Percentiles rank a stretch among this genome's conserved stretches.
These are phyloP conservation scores for Dolichopus griseipennis DNA, from an alignment of 2,888 invertebrate genomes.

Conservation along the genomic window DNA sequence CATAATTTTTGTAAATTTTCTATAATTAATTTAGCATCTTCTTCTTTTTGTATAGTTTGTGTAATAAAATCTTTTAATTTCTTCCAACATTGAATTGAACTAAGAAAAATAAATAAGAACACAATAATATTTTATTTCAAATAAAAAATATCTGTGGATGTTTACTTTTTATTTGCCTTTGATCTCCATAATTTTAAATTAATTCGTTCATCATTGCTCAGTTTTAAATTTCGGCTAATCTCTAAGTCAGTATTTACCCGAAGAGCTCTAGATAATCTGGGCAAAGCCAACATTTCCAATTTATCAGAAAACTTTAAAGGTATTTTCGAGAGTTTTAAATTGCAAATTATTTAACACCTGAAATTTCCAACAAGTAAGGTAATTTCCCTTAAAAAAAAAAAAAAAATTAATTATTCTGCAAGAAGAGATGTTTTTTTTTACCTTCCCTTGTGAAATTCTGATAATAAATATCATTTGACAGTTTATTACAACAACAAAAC, in stretches of 20 bases:
- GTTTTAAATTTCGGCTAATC: slow-evolving; percentile 32
- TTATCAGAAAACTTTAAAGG: too few relatives aligned
- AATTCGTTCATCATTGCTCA: slow-evolving; percentile 19
- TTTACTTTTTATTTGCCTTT: slow-evolving; percentile 21
- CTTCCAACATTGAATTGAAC: slow-evolving; percentile 46
- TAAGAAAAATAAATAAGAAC: slow-evolving; percentile 27
- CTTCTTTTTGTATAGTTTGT: slow-evolving; percentile 32
- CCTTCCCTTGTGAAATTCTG: too few relatives aligned
- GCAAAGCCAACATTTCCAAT: slow-evolving; percentile 36
- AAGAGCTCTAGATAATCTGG: slow-evolving; percentile 57
- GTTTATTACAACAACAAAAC: too few relatives aligned
- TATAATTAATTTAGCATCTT: slow-evolving; percentile 33
- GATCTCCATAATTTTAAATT: slow-evolving; percentile 21
- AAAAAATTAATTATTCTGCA: too few relatives aligned
- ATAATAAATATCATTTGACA: too few relatives aligned
- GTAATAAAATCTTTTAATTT: slow-evolving; percentile 45
- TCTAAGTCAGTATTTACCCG: slow-evolving; percentile 53
- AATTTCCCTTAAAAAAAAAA: too few relatives aligned
- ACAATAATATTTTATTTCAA: slow-evolving; percentile 16
- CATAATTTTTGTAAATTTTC: slow-evolving; percentile 38
- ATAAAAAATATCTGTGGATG: slow-evolving; percentile 2
- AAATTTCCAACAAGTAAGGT: too few relatives aligned
- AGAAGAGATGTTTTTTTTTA: too few relatives aligned
- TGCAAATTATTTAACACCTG: too few relatives aligned
- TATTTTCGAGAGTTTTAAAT: too few relatives aligned